A percentile compares a stretch with the other conserved stretches of the same genome.
Evolutionary conservation across 2,113 vertebrate genomes (phyloP).

Genomic region (Notothenia rossii): DNA sequence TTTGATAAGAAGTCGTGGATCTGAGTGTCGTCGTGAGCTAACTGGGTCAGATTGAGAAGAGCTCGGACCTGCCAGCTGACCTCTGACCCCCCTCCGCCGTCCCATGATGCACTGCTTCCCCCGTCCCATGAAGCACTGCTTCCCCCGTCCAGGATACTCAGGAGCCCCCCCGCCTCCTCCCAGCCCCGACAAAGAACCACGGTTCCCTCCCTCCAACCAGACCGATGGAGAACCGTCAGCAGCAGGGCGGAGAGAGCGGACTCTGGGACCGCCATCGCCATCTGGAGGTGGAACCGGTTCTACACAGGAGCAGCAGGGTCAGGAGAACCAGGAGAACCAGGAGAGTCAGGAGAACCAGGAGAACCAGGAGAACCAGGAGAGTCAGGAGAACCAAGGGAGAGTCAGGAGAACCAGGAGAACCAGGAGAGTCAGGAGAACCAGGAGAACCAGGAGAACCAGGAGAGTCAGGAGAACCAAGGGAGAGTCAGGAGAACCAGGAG

Average conservation of each 20-base stretch:
- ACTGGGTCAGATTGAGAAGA: slow-evolving; percentile 86
- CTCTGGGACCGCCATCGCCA: slow-evolving; percentile 86
- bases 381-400: neutral
- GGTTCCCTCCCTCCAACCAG: slow-evolving; percentile 85
- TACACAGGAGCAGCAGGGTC: slow-evolving; percentile 56
- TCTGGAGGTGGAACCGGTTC: slow-evolving; percentile 91
- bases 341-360: neutral
- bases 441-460: neutral
- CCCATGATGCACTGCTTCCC: slow-evolving; percentile 62
- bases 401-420: neutral
- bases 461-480: neutral
- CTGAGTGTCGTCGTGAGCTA: slow-evolving; percentile 55
- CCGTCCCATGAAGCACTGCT: slow-evolving; percentile 63
- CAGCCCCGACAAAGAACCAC: slow-evolving; percentile 87
- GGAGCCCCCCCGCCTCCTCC: slow-evolving; percentile 76
- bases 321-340: neutral
- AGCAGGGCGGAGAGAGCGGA: slow-evolving; percentile 86
- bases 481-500: neutral
- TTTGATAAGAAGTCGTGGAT: slow-evolving; percentile 77
- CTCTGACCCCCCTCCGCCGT: slow-evolving; percentile 21
- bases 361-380: neutral
- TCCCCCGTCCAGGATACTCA: slow-evolving; percentile 75
- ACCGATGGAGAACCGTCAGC: slow-evolving; percentile 81
- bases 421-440: neutral
- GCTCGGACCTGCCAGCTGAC: slow-evolving; percentile 77